A percentile compares a stretch with the other conserved stretches of the same genome.
These are phyloP conservation scores for Premnoplex brunnescens DNA, from an alignment of 2,797 vertebrate species.

Conservation along the genomic window DNA sequence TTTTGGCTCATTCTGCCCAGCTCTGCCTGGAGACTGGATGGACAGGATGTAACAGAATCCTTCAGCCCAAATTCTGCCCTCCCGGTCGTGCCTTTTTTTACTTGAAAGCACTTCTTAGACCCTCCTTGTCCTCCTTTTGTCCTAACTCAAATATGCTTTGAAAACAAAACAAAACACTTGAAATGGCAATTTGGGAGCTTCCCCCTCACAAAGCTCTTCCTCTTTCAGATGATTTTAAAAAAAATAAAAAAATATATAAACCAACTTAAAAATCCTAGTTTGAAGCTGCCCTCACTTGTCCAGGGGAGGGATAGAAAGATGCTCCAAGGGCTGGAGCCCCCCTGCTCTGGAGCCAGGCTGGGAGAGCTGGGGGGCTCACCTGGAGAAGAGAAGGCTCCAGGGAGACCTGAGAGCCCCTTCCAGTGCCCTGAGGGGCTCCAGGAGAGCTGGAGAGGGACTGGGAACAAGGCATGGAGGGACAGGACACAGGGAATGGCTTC, in stretches of 20 bases:
- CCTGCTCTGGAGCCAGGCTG: not conserved
- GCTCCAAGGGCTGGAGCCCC: not conserved
- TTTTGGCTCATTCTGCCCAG: slow-evolving; percentile 14
- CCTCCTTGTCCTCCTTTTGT: slow-evolving; percentile 42
- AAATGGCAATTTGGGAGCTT: slow-evolving; percentile 2
- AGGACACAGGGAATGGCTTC: not conserved
- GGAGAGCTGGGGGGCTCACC: not conserved
- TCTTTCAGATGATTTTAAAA: not conserved
- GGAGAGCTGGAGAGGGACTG: not conserved
- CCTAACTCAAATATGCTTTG: not conserved
- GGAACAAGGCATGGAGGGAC: not conserved
- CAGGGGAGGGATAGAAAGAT: not conserved
- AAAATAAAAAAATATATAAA: not conserved
- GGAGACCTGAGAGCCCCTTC: rapidly evolving
- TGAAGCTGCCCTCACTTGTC: not conserved
- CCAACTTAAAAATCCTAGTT: not conserved
- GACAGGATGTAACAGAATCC: slow-evolving; percentile 53
- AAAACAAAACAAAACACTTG: slow-evolving; percentile 39
- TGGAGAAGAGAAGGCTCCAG: not conserved
- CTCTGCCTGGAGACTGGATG: slow-evolving; percentile 43
- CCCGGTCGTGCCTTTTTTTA: not conserved
- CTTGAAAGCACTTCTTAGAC: slow-evolving; percentile 15
- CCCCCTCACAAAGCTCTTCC: not conserved
- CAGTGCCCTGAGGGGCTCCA: rapidly evolving
- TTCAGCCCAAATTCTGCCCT: slow-evolving; percentile 47